These are phyloP conservation scores for Crotalus tigris DNA, from an alignment of 2,113 vertebrate species.

Conservation along the genomic window DNA sequence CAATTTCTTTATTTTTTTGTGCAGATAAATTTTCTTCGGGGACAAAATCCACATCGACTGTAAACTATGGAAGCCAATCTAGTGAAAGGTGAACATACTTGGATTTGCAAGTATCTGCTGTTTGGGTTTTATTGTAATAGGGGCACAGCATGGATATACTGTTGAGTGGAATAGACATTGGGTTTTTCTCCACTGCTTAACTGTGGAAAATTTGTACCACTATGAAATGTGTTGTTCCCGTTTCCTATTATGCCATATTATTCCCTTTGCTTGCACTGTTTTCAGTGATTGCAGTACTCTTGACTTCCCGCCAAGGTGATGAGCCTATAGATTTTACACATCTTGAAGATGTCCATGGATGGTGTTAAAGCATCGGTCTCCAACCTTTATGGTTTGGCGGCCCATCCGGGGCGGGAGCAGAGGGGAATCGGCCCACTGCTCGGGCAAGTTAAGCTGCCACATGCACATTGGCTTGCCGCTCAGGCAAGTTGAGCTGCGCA, in stretches of 20 bases:
- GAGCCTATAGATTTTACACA: neutral
- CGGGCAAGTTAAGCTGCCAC: no score
- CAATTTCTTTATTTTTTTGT: constrained; percentile 14
- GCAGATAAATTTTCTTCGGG: constrained; percentile 75
- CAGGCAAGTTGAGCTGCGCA: neutral
- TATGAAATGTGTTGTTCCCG: neutral
- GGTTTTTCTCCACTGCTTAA: neutral
- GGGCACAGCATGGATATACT: neutral
- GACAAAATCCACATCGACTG: constrained; percentile 65
- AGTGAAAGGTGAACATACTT: constrained; percentile 62
- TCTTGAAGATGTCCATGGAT: neutral
- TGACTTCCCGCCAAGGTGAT: neutral
- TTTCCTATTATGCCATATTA: neutral
- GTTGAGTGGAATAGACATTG: neutral
- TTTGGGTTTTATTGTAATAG: neutral
- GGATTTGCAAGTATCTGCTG: neutral
- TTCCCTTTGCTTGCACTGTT: neutral
- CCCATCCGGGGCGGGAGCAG: accelerated
- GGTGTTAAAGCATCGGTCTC: neutral
- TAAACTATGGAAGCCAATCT: constrained; percentile 49
- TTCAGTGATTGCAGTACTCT: neutral
- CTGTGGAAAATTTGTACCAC: neutral
- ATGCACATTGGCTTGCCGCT: no score
- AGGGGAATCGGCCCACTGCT: neutral
- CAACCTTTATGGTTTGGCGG: neutral